These are phyloP conservation scores for Euthynnus affinis DNA, from an alignment of 2,797 vertebrate species.

Conservation along the genomic window DNA sequence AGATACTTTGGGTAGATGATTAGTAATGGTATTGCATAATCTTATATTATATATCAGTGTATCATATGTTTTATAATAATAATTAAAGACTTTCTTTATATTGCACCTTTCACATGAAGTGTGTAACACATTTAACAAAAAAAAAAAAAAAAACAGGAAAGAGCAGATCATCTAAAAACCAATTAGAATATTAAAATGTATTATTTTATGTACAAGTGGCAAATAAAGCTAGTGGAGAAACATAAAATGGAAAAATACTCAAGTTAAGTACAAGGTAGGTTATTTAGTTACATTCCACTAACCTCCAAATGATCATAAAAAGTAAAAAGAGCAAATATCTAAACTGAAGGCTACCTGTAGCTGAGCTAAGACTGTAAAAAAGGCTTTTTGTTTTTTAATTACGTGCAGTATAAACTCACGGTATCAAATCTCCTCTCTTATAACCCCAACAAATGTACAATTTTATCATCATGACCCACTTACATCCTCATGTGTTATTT, in stretches of 20 bases:
- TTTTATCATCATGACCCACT: conserved; percentile 9
- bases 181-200: neutral
- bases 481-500: neutral
- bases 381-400: neutral
- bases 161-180: too few species aligned
- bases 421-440: neutral
- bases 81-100: too few species aligned
- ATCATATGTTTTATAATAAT: too few species aligned
- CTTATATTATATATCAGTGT: neutral
- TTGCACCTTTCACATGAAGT: too few species aligned
- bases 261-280: neutral
- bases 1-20: neutral
- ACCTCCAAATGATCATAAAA: too few species aligned
- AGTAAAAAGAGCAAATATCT: too few species aligned
- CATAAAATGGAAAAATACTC: neutral
- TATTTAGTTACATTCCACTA: too few species aligned
- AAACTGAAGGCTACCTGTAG: too few species aligned
- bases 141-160: too few species aligned
- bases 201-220: neutral
- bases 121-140: too few species aligned
- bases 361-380: neutral
- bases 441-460: neutral
- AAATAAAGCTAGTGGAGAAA: neutral
- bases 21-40: neutral
- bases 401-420: too few species aligned